These are phyloP conservation scores for Drosophila equinoxialis DNA, from an alignment of 1,140 invertebrate genomes.

Conservation along the genomic window DNA sequence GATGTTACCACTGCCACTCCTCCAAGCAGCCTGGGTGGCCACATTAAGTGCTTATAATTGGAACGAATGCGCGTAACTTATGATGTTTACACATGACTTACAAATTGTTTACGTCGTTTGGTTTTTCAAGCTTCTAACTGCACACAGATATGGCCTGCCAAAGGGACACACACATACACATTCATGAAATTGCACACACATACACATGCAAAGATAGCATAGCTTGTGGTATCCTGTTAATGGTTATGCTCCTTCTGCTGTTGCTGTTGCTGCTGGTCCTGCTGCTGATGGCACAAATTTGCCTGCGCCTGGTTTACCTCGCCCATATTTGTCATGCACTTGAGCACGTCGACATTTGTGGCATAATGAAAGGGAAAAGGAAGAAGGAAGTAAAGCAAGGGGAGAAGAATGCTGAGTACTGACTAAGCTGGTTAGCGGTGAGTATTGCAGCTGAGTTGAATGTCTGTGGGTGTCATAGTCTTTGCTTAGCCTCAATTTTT, in stretches of 20 bases:
- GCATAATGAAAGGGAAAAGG: conserved; percentile 10
- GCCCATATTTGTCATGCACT: conserved; percentile 76
- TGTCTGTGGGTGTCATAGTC: conserved; percentile 24
- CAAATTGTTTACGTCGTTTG: conserved; percentile 78
- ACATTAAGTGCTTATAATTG: conserved; percentile 82
- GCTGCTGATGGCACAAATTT: conserved; percentile 47
- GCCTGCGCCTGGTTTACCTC: conserved; percentile 54
- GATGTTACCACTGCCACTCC: not conserved
- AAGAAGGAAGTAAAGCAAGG: not conserved
- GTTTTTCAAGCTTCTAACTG: conserved; percentile 45
- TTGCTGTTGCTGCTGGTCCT: conserved; percentile 37
- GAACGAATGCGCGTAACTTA: conserved; percentile 78
- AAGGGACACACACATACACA: conserved; percentile 21
- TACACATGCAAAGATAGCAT: conserved; percentile 33
- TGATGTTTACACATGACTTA: conserved; percentile 82
- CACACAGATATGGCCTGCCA: conserved; percentile 10
- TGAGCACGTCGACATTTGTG: conserved; percentile 61
- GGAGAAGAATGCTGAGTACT: not conserved
- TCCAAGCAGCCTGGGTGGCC: conserved; percentile 33
- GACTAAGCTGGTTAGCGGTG: conserved; percentile 21
- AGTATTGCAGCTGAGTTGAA: conserved; percentile 38
- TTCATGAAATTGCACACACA: conserved; percentile 4
- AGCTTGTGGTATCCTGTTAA: conserved; percentile 49
- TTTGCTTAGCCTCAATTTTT: conserved; percentile 17
- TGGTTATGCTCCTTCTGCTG: conserved; percentile 36